Base-by-base conservation (phyloP, 2,888 invertebrate genomes). In the Torymus tubicola region DNA sequence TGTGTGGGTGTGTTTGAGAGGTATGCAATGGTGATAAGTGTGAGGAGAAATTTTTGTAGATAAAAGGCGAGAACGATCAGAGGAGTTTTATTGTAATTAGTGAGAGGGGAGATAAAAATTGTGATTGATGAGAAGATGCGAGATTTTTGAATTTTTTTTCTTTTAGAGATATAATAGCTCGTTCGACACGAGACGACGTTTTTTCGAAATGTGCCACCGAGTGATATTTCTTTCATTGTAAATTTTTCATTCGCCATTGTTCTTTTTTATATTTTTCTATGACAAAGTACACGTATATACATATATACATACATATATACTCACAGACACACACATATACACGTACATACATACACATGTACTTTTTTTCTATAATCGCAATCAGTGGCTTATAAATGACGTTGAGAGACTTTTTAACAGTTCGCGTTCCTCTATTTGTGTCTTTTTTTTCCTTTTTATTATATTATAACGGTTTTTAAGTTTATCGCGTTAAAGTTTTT, bases 211-310 rank as follows among this genome's bases (percentile, higher is more conserved):
- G 74, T 80, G 77, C 76, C 80, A 74, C 80, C 73, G 69, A 60
- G 76, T 68, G 69, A 81, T 75, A 58, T 77, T 74, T 79, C 53
- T 79, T 80, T 82, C 81, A 80, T 67, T 75, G 82, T 83, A 77
- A 55, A 82, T 82, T 77, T 70, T 70, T 82, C 80, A 80, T 78
- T 68, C 77, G 76, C 63, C 78, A 75, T 42, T 70, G 50, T 82
- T 79, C 78, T 82, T 80, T 81, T 77, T 82, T 80, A 70, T 82
- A 80, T 82, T 82, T 82, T 82, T 82, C 78, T 82, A 80, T 72
- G 71, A 78, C 67, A 61, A 81, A 71, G 21, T 24, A 24, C 42
- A 42, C 42, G 10, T 42, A 8, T 8, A 42, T 42, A 42, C 42
- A 42, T 42, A 42, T 8, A 42, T 8, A 42, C 8, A 42, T 8